Conservation (phyloP, 2,888 invertebrate species). For the Carpatolechia fugitivella region DNA sequence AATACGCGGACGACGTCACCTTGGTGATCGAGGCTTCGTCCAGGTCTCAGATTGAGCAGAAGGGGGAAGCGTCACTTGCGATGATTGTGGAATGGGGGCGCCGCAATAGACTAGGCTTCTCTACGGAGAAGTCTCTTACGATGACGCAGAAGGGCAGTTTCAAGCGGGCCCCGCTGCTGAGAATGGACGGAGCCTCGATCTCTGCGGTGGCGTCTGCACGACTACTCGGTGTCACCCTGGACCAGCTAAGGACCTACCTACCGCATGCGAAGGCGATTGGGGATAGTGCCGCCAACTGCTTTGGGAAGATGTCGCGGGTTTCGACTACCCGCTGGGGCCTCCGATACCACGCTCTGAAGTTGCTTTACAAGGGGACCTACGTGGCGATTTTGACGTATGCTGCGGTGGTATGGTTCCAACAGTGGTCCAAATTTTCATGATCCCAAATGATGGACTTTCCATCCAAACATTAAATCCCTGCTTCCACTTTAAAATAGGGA, state of each 20-base stretch:
- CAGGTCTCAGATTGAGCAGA: background rate
- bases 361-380: too few species aligned
- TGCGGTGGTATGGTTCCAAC: too few species aligned
- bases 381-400: too few species aligned
- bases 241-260: constrained; percentile 16
- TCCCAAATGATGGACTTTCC: too few species aligned
- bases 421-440: too few species aligned
- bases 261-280: constrained; percentile 23
- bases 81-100: constrained; percentile 19
- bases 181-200: background rate
- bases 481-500: too few species aligned
- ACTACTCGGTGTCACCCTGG: constrained; percentile 24
- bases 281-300: constrained; percentile 23
- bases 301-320: constrained; percentile 29
- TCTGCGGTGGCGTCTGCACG: constrained; percentile 22
- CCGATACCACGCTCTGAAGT: too few species aligned
- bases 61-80: constrained; percentile 8
- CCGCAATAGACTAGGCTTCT: constrained; percentile 26
- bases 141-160: background rate
- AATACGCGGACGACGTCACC: constrained; percentile 32
- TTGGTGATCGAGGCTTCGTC: constrained; percentile 19
- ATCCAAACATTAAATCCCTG: too few species aligned
- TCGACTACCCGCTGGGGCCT: constrained; percentile 20
- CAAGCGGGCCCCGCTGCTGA: background rate
- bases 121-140: constrained; percentile 22